Conservation (phyloP, 2,888 invertebrate species). For the Agrochola macilenta region DNA sequence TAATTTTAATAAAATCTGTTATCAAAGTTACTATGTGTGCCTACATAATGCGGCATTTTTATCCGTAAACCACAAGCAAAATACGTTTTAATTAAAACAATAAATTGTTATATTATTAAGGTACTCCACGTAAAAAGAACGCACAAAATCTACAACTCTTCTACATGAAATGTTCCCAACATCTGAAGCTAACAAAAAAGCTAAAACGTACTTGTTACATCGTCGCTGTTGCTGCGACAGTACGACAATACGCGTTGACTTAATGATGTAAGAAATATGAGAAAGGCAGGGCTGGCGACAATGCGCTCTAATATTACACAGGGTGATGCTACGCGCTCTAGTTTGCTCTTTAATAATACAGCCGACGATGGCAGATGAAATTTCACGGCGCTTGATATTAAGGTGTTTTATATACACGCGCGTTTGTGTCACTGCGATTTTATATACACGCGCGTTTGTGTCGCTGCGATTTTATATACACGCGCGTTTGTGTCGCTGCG, state of each 20-base stretch:
- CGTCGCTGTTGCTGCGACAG: constrained; percentile 26
- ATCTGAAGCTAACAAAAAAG: constrained; percentile 13
- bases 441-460: constrained; percentile 4
- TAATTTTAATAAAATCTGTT: neutral
- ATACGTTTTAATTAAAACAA: neutral
- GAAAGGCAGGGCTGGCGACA: constrained; percentile 71
- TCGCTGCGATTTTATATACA: constrained; percentile 17
- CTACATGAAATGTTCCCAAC: accelerated
- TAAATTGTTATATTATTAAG: neutral
- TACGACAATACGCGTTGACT: constrained; percentile 67
- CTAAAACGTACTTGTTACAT: constrained; percentile 15
- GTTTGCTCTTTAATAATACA: constrained; percentile 68
- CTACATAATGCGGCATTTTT: neutral
- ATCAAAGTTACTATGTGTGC: neutral
- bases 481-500: constrained; percentile 1
- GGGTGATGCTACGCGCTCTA: constrained; percentile 59
- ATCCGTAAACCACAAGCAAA: neutral
- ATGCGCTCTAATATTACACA: constrained; percentile 73
- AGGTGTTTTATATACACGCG: constrained; percentile 17
- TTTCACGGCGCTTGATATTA: constrained; percentile 47
- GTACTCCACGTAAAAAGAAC: neutral
- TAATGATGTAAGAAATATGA: constrained; percentile 88
- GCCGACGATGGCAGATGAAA: constrained; percentile 62
- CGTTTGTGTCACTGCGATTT: constrained; percentile 11
- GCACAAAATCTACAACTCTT: neutral